These are phyloP conservation scores for Cyanistes caeruleus DNA, from an alignment of 2,113 vertebrate genomes.

Conservation along the genomic window DNA sequence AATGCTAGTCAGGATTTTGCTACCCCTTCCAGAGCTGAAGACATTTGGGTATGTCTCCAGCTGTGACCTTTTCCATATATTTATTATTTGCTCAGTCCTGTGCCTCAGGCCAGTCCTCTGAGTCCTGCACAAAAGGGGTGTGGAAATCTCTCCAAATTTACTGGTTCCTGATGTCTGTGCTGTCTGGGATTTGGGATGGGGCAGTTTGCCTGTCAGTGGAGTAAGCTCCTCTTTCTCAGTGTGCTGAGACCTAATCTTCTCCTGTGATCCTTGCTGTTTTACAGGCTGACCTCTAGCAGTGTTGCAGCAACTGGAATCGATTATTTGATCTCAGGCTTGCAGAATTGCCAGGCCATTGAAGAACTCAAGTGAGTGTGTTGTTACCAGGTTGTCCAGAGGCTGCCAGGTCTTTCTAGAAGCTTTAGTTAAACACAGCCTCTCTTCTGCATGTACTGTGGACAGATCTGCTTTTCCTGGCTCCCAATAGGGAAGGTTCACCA, in stretches of 20 bases:
- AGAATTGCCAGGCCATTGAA: slow-evolving; percentile 77
- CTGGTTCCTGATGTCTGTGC: neutral
- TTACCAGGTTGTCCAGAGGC: neutral
- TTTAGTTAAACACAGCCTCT: neutral
- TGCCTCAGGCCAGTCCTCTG: neutral
- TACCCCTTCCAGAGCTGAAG: slow-evolving; percentile 52
- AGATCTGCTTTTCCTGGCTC: neutral
- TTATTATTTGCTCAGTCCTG: neutral
- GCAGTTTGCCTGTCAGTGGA: neutral
- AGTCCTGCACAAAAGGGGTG: neutral
- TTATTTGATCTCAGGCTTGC: slow-evolving; percentile 73
- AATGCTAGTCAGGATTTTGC: slow-evolving; percentile 27
- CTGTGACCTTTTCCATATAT: neutral
- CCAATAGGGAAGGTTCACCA: neutral
- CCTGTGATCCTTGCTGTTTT: neutral
- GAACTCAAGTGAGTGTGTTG: slow-evolving; percentile 82
- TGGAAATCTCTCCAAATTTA: neutral
- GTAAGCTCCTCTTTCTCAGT: neutral
- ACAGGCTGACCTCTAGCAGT: slow-evolving; percentile 77
- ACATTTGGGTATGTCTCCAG: slow-evolving; percentile 55
- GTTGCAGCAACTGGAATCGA: slow-evolving; percentile 30
- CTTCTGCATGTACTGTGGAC: neutral
- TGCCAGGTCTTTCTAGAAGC: neutral
- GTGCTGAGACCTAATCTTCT: neutral
- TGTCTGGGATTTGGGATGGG: neutral